These are phyloP conservation scores for Percopsis transmontana DNA, from an alignment of 2,113 vertebrate species.

Conservation along the genomic window DNA sequence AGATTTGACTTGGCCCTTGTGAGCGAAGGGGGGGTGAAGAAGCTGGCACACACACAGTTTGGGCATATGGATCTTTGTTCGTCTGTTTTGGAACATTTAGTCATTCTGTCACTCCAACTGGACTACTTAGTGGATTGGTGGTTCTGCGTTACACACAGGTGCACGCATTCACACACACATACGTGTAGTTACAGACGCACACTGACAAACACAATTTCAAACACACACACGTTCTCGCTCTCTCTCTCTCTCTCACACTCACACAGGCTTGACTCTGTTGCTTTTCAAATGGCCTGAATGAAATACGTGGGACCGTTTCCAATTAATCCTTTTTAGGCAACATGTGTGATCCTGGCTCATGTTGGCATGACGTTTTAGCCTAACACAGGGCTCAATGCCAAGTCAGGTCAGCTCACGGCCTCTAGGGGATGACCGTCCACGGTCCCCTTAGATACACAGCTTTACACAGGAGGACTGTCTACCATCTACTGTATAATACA, in stretches of 20 bases:
- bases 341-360: slow-evolving; percentile 70
- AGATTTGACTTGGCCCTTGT: slow-evolving; percentile 69
- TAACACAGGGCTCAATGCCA: slow-evolving; percentile 37
- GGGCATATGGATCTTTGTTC: slow-evolving; percentile 78
- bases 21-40: slow-evolving; percentile 38
- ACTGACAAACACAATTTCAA: slow-evolving; percentile 1
- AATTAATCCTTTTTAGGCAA: slow-evolving; percentile 73
- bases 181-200: background rate
- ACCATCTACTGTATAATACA: too few species aligned
- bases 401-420: slow-evolving; percentile 52
- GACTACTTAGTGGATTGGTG: slow-evolving; percentile 75
- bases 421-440: slow-evolving; percentile 42
- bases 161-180: slow-evolving; percentile 23
- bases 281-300: slow-evolving; percentile 69
- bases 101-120: slow-evolving; percentile 75
- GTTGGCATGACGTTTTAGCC: slow-evolving; percentile 31
- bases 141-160: slow-evolving; percentile 43
- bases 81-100: slow-evolving; percentile 75
- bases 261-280: slow-evolving; percentile 56
- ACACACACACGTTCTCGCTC: background rate
- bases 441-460: slow-evolving; percentile 13
- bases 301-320: slow-evolving; percentile 67
- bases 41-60: slow-evolving; percentile 63
- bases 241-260: background rate
- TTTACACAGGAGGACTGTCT: background rate